Evolutionary conservation across 2,113 vertebrate species (phyloP).

Genomic region (Mus musculus): DNA sequence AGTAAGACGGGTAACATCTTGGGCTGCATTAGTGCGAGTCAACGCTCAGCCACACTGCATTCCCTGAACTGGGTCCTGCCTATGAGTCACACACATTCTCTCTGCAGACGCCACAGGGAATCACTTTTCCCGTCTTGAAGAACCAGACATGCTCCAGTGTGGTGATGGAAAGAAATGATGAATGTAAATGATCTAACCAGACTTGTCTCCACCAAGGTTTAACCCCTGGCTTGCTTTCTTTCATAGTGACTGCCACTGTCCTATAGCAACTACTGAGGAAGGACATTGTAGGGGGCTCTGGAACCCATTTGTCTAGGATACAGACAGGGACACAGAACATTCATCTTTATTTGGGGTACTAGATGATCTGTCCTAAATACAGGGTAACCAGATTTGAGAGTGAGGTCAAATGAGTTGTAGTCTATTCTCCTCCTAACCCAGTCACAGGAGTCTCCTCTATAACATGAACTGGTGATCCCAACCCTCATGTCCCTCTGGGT

Average conservation of each 20-base stretch:
- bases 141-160: constrained; percentile 71
- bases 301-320: neutral
- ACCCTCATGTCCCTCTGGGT: accelerated
- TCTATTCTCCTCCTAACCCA: constrained; percentile 11
- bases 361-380: neutral
- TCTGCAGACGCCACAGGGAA: constrained; percentile 64
- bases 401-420: neutral
- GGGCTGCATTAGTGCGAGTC: neutral
- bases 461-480: neutral
- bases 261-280: neutral
- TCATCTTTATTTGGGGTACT: constrained; percentile 65
- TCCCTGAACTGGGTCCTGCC: constrained; percentile 45
- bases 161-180: constrained; percentile 71
- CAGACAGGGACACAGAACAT: constrained; percentile 36
- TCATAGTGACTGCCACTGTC: constrained; percentile 38
- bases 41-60: neutral
- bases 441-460: neutral
- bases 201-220: constrained; percentile 51
- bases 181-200: constrained; percentile 78
- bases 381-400: neutral
- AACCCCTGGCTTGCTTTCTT: constrained; percentile 61
- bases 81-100: constrained; percentile 68
- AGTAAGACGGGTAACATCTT: neutral
- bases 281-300: constrained; percentile 3
- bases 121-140: constrained; percentile 79